Conservation (phyloP, 2,888 invertebrate genomes). For the Sycophila texana region DNA sequence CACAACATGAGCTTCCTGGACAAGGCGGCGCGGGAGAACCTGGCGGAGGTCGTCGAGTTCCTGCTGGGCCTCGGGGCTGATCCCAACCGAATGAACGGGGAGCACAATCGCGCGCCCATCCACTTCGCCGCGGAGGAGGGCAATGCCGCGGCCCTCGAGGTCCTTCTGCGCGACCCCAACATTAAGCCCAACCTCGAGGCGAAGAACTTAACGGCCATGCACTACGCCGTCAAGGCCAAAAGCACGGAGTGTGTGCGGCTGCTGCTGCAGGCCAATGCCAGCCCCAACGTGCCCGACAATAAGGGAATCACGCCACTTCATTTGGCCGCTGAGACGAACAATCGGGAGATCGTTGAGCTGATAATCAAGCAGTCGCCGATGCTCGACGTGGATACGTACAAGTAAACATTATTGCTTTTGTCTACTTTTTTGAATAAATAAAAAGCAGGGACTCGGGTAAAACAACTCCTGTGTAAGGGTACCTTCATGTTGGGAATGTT, state of each 20-base stretch:
- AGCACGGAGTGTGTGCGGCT: conserved; percentile 77
- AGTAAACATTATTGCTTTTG: neutral
- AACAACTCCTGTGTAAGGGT: no score
- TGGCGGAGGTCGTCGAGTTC: conserved; percentile 78
- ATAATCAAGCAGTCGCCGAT: conserved; percentile 78
- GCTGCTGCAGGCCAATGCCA: conserved; percentile 78
- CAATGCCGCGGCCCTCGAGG: conserved; percentile 60
- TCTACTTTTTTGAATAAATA: neutral
- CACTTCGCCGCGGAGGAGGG: conserved; percentile 81
- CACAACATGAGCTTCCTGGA: conserved; percentile 80
- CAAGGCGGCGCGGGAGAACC: conserved; percentile 78
- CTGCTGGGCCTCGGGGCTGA: conserved; percentile 81
- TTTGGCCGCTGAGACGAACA: conserved; percentile 80
- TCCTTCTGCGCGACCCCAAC: conserved; percentile 65
- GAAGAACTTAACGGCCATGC: conserved; percentile 69
- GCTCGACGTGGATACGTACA: conserved; percentile 79
- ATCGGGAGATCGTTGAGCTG: conserved; percentile 77
- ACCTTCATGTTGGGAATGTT: no score
- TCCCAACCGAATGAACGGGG: conserved; percentile 79
- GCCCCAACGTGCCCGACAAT: conserved; percentile 78
- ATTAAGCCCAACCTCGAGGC: conserved; percentile 69
- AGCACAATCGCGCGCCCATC: conserved; percentile 80
- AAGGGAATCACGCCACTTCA: conserved; percentile 79
- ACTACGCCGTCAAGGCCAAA: conserved; percentile 72
- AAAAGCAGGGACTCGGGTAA: no score